Percentiles rank a stretch among this genome's conserved stretches.
phyloP scores from a whole-genome alignment of 2,888 invertebrate genomes.

The Carcina quercana region DNA sequence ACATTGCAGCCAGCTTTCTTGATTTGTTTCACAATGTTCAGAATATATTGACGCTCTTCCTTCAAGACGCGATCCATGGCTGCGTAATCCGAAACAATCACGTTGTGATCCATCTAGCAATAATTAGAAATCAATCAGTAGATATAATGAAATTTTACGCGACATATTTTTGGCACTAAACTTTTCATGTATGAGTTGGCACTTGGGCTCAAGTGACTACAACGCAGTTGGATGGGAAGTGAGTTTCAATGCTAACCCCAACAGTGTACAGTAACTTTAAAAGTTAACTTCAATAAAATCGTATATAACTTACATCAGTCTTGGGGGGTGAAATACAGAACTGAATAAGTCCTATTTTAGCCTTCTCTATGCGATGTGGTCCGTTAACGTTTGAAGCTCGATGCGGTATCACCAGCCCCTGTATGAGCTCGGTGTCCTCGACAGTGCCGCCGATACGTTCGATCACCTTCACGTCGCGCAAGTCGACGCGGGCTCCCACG shows the following conservation, averaged over 20 bases:
- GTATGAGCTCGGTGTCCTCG: slow-evolving; percentile 96
- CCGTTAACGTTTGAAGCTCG: slow-evolving; percentile 92
- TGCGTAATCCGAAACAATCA: slow-evolving; percentile 98
- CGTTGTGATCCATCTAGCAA: slow-evolving; percentile 92
- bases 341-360: slow-evolving; percentile 98
- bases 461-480: slow-evolving; percentile 97
- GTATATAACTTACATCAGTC: slow-evolving; percentile 95
- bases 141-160: neutral
- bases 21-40: slow-evolving; percentile 98
- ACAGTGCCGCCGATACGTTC: slow-evolving; percentile 97
- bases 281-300: no score
- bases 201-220: no score
- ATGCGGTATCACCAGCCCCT: slow-evolving; percentile 96
- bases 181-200: neutral
- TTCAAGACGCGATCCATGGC: slow-evolving; percentile 99
- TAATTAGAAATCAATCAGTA: slow-evolving; percentile 1
- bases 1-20: slow-evolving; percentile 99
- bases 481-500: slow-evolving; percentile 86
- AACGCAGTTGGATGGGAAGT: no score
- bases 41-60: slow-evolving; percentile 97
- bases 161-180: neutral
- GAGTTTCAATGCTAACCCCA: no score
- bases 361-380: slow-evolving; percentile 95
- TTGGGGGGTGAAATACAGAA: slow-evolving; percentile 99
- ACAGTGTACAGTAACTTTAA: no score